A percentile compares a stretch with the other conserved stretches of the same genome.
phyloP scores from a whole-genome alignment of 2,113 vertebrate species.

The Struthio camelus region DNA sequence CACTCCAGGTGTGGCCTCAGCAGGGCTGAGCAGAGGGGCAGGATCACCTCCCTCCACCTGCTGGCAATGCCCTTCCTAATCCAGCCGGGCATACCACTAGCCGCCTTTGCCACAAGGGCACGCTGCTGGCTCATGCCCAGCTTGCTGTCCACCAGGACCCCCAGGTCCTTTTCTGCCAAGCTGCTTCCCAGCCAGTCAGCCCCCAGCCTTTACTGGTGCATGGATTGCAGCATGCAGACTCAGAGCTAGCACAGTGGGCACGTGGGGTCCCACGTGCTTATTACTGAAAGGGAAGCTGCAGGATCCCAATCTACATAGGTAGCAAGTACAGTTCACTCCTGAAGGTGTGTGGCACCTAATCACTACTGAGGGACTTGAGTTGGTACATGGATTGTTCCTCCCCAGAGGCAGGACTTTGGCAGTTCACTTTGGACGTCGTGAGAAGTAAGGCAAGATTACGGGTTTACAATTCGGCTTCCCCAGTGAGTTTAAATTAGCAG shows the following conservation, averaged over 20 bases:
- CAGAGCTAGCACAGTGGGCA: no score
- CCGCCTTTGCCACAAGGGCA: accelerated
- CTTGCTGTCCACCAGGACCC: neutral
- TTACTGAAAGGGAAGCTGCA: no score
- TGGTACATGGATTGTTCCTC: neutral
- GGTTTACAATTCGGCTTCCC: neutral
- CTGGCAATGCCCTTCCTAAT: neutral
- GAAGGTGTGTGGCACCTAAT: no score
- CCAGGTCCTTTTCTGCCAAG: neutral
- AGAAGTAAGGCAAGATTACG: neutral
- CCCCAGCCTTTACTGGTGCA: accelerated
- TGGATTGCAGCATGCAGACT: no score
- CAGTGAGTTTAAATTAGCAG: neutral
- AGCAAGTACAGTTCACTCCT: no score
- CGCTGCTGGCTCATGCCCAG: neutral
- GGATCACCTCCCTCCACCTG: neutral
- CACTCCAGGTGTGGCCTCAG: neutral
- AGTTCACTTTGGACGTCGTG: neutral
- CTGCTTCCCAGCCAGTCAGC: neutral
- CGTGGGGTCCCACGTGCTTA: no score
- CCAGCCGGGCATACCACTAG: neutral
- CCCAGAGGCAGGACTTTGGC: neutral
- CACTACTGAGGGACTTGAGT: no score
- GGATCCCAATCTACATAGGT: no score
- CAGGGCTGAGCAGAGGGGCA: neutral